Evolutionary conservation across 2,888 invertebrate genomes (phyloP).

Genomic region (Lymantria monacha): DNA sequence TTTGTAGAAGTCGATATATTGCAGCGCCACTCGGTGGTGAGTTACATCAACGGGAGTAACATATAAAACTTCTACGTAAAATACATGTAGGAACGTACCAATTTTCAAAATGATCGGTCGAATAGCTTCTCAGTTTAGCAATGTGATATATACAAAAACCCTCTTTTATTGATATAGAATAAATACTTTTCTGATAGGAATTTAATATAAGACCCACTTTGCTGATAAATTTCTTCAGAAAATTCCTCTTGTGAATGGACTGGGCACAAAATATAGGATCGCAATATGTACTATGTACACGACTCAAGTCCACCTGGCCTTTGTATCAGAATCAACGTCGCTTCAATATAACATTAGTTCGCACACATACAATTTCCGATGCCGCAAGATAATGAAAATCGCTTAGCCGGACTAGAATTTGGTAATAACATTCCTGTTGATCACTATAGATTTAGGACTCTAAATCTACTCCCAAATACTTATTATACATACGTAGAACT

Average conservation of each 20-base stretch:
- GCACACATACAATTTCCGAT: slow-evolving; percentile 6
- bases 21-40: too few species aligned
- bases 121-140: too few species aligned
- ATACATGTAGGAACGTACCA: too few species aligned
- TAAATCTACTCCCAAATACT: neutral
- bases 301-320: slow-evolving; percentile 16
- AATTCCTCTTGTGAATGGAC: slow-evolving; percentile 25
- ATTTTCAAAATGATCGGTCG: too few species aligned
- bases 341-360: slow-evolving; percentile 6
- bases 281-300: slow-evolving; percentile 4
- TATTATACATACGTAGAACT: too few species aligned
- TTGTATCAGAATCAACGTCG: slow-evolving; percentile 16
- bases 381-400: slow-evolving; percentile 15
- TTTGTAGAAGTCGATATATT: too few species aligned
- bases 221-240: slow-evolving; percentile 19
- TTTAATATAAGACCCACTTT: slow-evolving; percentile 17
- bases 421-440: neutral
- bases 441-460: neutral
- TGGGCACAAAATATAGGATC: slow-evolving; percentile 11
- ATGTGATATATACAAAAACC: too few species aligned
- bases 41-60: too few species aligned
- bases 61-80: too few species aligned
- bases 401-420: neutral
- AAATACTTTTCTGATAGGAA: slow-evolving; percentile 8
- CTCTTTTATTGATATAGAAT: too few species aligned